Evolutionary conservation across 64 coral and sea anemone species (phyloP).

Genomic region (Trachythela sp.): DNA sequence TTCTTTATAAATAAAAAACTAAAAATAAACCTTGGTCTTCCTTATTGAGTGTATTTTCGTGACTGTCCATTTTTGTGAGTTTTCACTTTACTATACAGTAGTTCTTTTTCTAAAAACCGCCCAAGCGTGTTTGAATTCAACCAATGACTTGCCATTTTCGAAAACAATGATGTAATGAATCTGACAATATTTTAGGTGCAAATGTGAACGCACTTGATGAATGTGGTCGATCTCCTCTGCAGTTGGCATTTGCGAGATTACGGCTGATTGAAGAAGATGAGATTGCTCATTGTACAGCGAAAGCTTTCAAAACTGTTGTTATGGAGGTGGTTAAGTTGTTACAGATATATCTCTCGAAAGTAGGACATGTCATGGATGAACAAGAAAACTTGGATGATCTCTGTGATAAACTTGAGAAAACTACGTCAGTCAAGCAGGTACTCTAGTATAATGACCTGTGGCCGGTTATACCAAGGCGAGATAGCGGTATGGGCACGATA

Average conservation of each 20-base stretch:
- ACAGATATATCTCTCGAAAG: slow-evolving; percentile 66
- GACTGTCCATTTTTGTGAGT: too few relatives aligned
- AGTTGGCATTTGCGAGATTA: slow-evolving; percentile 75
- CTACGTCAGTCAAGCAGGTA: slow-evolving; percentile 79
- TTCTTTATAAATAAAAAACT: too few relatives aligned
- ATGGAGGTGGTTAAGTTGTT: slow-evolving; percentile 78
- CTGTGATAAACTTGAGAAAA: slow-evolving; percentile 53
- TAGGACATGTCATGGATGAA: slow-evolving; percentile 57
- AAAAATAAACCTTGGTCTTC: too few relatives aligned
- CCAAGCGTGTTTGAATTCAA: too few relatives aligned
- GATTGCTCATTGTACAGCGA: slow-evolving; percentile 27
- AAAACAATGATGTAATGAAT: neutral
- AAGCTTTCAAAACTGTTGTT: slow-evolving; percentile 65
- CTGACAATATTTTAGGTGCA: slow-evolving; percentile 4
- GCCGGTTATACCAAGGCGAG: neutral
- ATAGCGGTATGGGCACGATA: too few relatives aligned
- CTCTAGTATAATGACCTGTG: neutral
- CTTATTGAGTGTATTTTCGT: too few relatives aligned
- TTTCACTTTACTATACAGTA: too few relatives aligned
- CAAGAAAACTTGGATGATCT: slow-evolving; percentile 54
- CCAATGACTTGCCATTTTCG: neutral
- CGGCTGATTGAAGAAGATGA: slow-evolving; percentile 61
- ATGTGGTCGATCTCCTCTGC: slow-evolving; percentile 73
- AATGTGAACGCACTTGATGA: slow-evolving; percentile 65
- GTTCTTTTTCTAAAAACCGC: too few relatives aligned